Base-by-base conservation (phyloP, 2,888 invertebrate genomes). In the Stenoptilia bipunctidactyla region DNA sequence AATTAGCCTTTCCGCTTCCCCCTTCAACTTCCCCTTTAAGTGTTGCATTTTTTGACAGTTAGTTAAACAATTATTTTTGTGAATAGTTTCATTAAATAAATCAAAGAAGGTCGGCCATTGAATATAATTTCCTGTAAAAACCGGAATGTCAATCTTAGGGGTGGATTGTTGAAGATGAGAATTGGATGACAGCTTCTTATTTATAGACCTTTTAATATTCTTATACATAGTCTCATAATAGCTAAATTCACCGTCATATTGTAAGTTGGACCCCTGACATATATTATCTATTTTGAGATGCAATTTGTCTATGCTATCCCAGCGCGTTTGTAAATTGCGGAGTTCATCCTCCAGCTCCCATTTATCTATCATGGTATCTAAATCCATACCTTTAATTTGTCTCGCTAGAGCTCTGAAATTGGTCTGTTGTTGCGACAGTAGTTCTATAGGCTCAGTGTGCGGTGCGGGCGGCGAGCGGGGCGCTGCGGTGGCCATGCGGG, bases 31-130 rank as follows among this genome's bases (percentile, higher is more conserved):
- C 15, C 43, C 45, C 15, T 49, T 49, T 8, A 45, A 36, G 27
- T 45, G 42, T 27, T 45, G 43, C 43, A 47, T 47, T 41, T 47
- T 45, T 37, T 46, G 46, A 9, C 39, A 35, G 10, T 46, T 43
- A 5, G 44, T 38, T 13, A 48, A 37, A 1, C 30, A n/a, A 12
- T 27, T 37, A 27, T 41, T 46, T 12, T 39, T 38, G 34, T 47
- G 45, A 8, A 43, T 43, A 4, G 15, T 15, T 9, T 36, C 40
- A 5, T 14, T 4, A 15, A 15, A 40, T 1, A 44, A 14, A 36
- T 48, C 46, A 4, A 13, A 37, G 15, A 48, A 48, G 3, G 48
- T 42, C 5, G 45, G 39, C 45, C 44, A 45, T n/a, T 38, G 35
- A 34, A 13, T 34, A 14, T 34, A 34, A 6, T 34, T 34, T 6